These are phyloP conservation scores for Anabacerthia variegaticeps DNA, from an alignment of 2,797 vertebrate species.

Conservation along the genomic window DNA sequence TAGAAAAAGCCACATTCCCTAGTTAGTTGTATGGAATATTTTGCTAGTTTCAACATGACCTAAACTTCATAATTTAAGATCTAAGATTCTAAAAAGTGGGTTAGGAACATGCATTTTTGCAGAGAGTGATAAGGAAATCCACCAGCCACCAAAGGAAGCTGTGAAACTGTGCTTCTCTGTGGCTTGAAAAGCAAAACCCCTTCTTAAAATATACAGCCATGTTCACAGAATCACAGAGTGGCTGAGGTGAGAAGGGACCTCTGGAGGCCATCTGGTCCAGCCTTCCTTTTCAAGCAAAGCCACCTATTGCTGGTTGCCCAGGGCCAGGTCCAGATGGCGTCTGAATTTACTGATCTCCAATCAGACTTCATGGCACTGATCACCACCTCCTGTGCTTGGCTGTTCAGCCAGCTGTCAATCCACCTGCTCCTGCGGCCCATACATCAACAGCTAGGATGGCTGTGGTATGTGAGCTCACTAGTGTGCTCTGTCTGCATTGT, in stretches of 20 bases:
- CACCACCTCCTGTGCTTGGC: neutral
- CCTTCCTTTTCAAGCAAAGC: neutral
- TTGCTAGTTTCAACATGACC: neutral
- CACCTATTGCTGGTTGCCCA: neutral
- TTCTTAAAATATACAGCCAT: neutral
- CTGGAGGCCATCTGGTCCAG: neutral
- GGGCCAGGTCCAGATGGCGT: neutral
- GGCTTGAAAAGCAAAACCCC: neutral
- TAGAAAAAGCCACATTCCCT: neutral
- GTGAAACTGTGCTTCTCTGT: neutral
- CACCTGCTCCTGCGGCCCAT: neutral
- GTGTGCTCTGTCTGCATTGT: no score
- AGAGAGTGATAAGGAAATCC: neutral
- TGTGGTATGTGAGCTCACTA: neutral
- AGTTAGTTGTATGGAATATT: neutral
- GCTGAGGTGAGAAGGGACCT: neutral
- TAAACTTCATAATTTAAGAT: neutral
- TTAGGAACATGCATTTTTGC: neutral
- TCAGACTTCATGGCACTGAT: neutral
- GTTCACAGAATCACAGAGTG: neutral
- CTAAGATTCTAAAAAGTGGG: neutral
- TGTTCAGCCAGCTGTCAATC: neutral
- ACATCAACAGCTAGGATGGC: neutral
- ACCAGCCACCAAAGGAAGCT: neutral
- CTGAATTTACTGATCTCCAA: neutral